Conservation (phyloP, 2,888 invertebrate genomes). For the Teinopalpus imperialis region DNA sequence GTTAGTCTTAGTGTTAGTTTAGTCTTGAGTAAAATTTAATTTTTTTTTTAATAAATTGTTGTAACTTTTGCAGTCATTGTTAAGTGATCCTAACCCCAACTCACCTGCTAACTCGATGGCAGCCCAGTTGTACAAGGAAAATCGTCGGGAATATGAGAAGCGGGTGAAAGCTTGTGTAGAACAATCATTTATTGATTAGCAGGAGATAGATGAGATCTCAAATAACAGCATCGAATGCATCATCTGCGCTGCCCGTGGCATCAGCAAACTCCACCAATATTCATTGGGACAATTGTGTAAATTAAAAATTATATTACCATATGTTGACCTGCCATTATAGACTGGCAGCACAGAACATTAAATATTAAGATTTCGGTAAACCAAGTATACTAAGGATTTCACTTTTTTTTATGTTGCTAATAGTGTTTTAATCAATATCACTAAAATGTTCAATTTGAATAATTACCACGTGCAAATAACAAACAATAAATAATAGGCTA, state of each 20-base stretch:
- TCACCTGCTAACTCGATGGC: conserved; percentile 99
- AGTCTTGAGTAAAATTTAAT: too few relatives aligned
- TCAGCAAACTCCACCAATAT: conserved; percentile 54
- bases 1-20: too few relatives aligned
- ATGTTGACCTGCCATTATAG: conserved; percentile 37
- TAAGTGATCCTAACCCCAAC: conserved; percentile 99
- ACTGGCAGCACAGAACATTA: conserved; percentile 28
- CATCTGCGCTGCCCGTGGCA: conserved; percentile 39
- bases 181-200: conserved; percentile 98
- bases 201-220: conserved; percentile 49
- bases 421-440: conserved; percentile 24
- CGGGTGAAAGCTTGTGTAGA: conserved; percentile 99
- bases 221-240: conserved; percentile 45
- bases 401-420: conserved; percentile 26
- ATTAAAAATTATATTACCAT: conserved; percentile 40
- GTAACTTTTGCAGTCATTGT: conserved; percentile 97
- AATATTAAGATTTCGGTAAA: conserved; percentile 30
- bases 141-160: conserved; percentile 99
- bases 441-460: conserved; percentile 18
- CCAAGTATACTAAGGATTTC: conserved; percentile 30
- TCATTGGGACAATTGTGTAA: conserved; percentile 65
- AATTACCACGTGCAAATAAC: conserved; percentile 32
- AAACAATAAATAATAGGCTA: conserved; percentile 35
- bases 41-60: too few relatives aligned
- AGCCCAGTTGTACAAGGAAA: conserved; percentile 99